phyloP scores from a whole-genome alignment of 2,113 vertebrate species.

The Oncorhynchus masou region DNA sequence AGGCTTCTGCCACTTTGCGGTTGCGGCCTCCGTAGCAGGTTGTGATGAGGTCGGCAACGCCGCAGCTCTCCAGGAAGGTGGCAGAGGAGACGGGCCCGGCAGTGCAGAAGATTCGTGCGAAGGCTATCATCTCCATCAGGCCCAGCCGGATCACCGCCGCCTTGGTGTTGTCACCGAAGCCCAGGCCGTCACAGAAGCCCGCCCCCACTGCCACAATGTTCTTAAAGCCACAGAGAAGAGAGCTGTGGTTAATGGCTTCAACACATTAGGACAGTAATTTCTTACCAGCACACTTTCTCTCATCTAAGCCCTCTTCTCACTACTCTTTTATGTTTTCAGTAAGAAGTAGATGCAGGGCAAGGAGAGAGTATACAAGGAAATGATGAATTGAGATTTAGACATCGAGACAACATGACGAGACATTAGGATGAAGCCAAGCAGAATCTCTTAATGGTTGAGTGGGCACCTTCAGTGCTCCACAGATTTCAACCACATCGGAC shows the following conservation, averaged over 20 bases:
- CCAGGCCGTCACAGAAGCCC: conserved; percentile 94
- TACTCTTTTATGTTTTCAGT: no score
- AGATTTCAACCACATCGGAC: conserved; percentile 92
- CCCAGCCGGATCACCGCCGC: conserved; percentile 95
- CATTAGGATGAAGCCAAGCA: no score
- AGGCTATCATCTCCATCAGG: conserved; percentile 95
- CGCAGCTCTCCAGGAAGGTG: conserved; percentile 96
- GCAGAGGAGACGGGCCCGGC: conserved; percentile 76
- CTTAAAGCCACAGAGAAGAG: conserved; percentile 60
- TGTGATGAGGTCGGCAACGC: conserved; percentile 92
- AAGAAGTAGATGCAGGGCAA: no score
- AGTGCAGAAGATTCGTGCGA: conserved; percentile 88
- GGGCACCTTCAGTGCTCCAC: conserved; percentile 93
- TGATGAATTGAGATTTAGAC: no score
- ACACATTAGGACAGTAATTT: no score
- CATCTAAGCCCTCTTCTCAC: no score
- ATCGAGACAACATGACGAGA: no score
- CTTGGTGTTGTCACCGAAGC: conserved; percentile 94
- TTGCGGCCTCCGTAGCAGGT: conserved; percentile 94
- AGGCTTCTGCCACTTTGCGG: conserved; percentile 91
- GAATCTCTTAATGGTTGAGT: no score
- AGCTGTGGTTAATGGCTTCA: not conserved
- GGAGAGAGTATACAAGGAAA: no score
- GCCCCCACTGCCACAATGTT: conserved; percentile 93
- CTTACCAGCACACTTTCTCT: no score